Evolutionary conservation across 2,113 vertebrate species (phyloP), one percentile per base, ranked within the genome.

Genomic region (Isichthys henryi): DNA sequence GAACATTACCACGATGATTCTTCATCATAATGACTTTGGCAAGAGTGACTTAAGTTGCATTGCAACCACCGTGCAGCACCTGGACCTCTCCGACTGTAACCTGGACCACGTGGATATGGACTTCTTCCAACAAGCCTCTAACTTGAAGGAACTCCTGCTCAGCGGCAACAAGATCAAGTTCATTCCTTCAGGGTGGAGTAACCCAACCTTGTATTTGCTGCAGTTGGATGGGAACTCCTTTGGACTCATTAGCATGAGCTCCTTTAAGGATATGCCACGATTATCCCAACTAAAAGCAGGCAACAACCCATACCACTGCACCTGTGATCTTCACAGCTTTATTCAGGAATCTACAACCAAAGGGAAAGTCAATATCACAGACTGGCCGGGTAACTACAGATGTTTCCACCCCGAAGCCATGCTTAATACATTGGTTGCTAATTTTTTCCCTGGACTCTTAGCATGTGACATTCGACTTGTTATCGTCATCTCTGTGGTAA

Each of bases 91-190:
- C 5, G 88, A 96, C 92, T 96, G 96, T 2, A 91, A 93, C 13
- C 92, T 97, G n/a, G 96, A 97, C 90, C 94, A 95, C 49, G 90
- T 97, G 80, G 92, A 97, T 49, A 93, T 95, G 92, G 17, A 5
- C 0, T 97, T 95, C 88, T 97, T 97, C 48, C 80, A 91, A 23
- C 93, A 80, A n/a, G 94, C 95, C 5, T 91, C 87, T 0, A 86
- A 90, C 84, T 93, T 97, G 2, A 93, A 87, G 35, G 92, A 94
- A 74, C 93, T 97, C 23, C 90, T 93, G 5, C 92, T 97, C 45
- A 96, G 94, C 17, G 96, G 96, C 43, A 97, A 97, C 93, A 97
- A 96, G 92, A 96, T 97, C 91, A 97, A 97, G 90, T 97, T 96
- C 91, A 97, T 97, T 88, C 96, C 96, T 0, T 93, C 94, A 0